Base-by-base conservation (phyloP, 2,797 vertebrate species). In the Tachyglossus aculeatus region DNA sequence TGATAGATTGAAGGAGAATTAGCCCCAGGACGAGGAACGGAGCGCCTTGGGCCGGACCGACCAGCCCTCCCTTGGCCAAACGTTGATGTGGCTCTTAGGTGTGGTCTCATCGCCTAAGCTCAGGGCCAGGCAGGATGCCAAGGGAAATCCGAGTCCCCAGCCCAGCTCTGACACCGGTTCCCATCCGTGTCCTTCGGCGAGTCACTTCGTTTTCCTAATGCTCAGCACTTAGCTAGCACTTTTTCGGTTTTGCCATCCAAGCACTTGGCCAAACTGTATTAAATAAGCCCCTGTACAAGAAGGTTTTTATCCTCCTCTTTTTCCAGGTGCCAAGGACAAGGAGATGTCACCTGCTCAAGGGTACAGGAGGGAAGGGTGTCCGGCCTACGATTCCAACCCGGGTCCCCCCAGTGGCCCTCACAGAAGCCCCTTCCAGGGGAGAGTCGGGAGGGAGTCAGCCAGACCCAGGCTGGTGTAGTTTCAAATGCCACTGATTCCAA, bases 171-270 rank as follows among this genome's bases (percentile, higher is more conserved):
- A 25, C 25, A 24, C 14, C 2, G 45, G 58, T 10, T 52, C 25
- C 7, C n/a, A 21, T 69, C 63, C 66, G 5, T 36, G 41, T 67
- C 47, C 57, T 77, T 66, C 54, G 59, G 71, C 55, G 59, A 43
- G 50, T 19, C 16, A 13, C 16, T 48, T 48, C 45, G 31, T 48
- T 29, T 27, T 48, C 27, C 15, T 29, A 31, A 9, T 5, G 13
- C 48, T 72, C 25, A 52, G 45, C 25, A 70, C 36, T 50, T 74
- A 63, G 9, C 41, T 22, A 69, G 27, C 10, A 33, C 38, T 69
- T 64, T 64, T 38, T n/a, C n/a, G n/a, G n/a, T 72, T 52, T 50
- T 54, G 39, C 44, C 22, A 52, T 62, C 63, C 78, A 19, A 67
- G 27, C 19, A 53, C 39, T 37, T 52, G 24, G 9, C 58, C 45